phyloP scores from a whole-genome alignment of 2,888 invertebrate genomes.

The Argynnis bischoffii region DNA sequence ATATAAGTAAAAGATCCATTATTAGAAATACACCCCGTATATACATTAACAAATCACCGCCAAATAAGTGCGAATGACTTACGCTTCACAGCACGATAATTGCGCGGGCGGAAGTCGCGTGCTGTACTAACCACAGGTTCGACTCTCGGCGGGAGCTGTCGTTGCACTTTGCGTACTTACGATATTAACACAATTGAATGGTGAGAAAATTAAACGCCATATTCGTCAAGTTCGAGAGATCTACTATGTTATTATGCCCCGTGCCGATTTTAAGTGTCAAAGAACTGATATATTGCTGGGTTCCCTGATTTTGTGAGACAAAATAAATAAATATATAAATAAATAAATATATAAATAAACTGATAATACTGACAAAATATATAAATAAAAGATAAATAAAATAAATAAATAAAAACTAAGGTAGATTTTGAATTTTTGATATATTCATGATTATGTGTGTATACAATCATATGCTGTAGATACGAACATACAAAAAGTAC shows the following conservation, averaged over 20 bases:
- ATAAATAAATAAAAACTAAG: too few species aligned
- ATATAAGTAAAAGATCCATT: too few species aligned
- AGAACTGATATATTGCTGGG: not conserved
- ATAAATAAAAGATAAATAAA: too few species aligned
- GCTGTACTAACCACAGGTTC: constrained; percentile 53
- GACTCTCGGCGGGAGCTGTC: constrained; percentile 46
- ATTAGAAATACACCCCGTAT: constrained; percentile 33
- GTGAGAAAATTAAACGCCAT: constrained; percentile 35
- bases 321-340: too few species aligned
- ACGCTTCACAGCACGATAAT: constrained; percentile 50
- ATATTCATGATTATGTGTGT: too few species aligned
- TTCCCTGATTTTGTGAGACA: not conserved
- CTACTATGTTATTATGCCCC: constrained; percentile 7
- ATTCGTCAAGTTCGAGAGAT: constrained; percentile 11
- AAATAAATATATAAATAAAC: too few species aligned
- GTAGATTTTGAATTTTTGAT: not conserved
- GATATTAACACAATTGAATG: constrained; percentile 27
- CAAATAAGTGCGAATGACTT: constrained; percentile 41
- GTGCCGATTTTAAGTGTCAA: constrained; percentile 14
- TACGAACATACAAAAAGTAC: too few species aligned
- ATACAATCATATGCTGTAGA: too few species aligned
- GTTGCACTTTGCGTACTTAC: constrained; percentile 15
- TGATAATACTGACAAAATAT: too few species aligned
- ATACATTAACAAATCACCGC: constrained; percentile 43
- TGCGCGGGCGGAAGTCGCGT: constrained; percentile 64